These are phyloP conservation scores for Bujurquina vittata DNA, from an alignment of 2,113 vertebrate genomes.

Conservation along the genomic window DNA sequence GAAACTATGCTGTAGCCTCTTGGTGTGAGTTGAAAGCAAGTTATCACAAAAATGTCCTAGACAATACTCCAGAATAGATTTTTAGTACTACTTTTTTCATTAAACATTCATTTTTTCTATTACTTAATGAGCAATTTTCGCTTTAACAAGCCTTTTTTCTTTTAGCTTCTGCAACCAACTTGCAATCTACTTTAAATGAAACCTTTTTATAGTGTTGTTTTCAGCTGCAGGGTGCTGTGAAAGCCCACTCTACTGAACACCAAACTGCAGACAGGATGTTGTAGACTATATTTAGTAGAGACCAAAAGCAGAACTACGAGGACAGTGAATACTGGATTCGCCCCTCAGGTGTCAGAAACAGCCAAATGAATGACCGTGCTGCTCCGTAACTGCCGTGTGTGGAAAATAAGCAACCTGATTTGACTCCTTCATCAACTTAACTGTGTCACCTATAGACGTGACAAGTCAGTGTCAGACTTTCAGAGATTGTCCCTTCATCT, in stretches of 20 bases:
- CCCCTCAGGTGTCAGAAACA: too few relatives aligned
- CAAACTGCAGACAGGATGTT: background rate
- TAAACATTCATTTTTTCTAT: background rate
- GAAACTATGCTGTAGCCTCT: background rate
- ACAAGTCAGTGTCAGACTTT: too few relatives aligned
- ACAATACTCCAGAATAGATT: background rate
- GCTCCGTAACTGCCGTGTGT: too few relatives aligned
- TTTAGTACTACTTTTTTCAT: background rate
- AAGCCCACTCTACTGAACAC: background rate
- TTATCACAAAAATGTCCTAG: conserved; percentile 4
- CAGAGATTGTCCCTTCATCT: too few relatives aligned
- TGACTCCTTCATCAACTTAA: too few relatives aligned
- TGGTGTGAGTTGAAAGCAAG: conserved; percentile 14
- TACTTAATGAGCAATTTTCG: background rate
- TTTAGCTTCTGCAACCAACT: background rate
- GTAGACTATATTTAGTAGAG: background rate
- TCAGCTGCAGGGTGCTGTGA: background rate
- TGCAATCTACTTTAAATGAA: background rate
- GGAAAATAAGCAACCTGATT: too few relatives aligned
- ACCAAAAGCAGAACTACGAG: too few relatives aligned
- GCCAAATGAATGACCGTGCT: too few relatives aligned
- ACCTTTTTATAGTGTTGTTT: background rate
- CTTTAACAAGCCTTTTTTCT: background rate
- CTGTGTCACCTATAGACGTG: too few relatives aligned
- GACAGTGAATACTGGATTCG: too few relatives aligned